Base-by-base conservation (phyloP, 2,797 vertebrate species). In the Gymnoscopelus microlampas region DNA sequence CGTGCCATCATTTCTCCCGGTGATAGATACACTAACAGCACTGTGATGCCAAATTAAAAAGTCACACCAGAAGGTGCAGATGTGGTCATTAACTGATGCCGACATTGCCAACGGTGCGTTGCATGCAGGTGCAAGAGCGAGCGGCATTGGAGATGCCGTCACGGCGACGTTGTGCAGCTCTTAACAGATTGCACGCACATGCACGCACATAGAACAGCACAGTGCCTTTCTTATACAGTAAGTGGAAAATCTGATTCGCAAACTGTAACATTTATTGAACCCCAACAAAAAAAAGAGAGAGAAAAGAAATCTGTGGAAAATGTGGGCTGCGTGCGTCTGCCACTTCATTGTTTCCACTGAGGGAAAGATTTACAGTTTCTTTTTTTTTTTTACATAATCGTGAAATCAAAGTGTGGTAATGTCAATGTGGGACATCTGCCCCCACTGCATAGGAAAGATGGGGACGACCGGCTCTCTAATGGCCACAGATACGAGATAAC, bases 201-300 rank as follows among this genome's bases (percentile, higher is more conserved):
- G 74, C 74, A 79, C 57, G 23, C 55, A 44, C 39, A 8, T 44
- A 65, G 39, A 70, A 67, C 73, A 76, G 78, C 74, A 74, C 77
- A 83, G 39, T 77, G 86, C 73, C 81, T 85, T 84, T 44, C 39
- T 44, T 10, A 19, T 19, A 84, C 79, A 88, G 78, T 86, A 73
- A 81, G 78, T 87, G 93, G 92, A 94, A 94, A 92, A 85, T 90
- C 60, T 93, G 85, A 90, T 78, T 89, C 92, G 84, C 61, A 75
- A 77, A 88, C 83, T 75, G 78, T 82, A 91, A 86, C 73, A 67
- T 78, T 88, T 86, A 80, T 73, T 85, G 68, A 82, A 76, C 78
- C 74, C 53, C n/a, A n/a, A 62, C 76, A 85, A 81, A 73, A 58
- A 19, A 70, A 63, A 65, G 44, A 8, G 19, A 29, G 39, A 8